A percentile compares a stretch with the other conserved stretches of the same genome.
Conservation (phyloP, 2,888 invertebrate species). For the Eristalis arbustorum region DNA sequence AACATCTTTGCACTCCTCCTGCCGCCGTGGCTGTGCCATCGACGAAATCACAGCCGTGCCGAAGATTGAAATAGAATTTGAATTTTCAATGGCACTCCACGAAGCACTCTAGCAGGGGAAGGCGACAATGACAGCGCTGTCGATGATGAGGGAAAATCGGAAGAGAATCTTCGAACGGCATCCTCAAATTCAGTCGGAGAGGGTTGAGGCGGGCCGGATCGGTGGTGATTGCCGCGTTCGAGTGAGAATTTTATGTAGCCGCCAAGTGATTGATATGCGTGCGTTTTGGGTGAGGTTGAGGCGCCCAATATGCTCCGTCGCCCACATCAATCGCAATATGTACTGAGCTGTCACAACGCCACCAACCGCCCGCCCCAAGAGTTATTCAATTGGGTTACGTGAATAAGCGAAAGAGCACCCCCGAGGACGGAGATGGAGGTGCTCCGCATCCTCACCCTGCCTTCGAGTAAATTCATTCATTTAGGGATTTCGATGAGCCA, state of each 20-base stretch:
- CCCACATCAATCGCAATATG: background rate
- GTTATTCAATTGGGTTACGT: conserved; percentile 59
- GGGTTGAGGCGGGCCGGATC: background rate
- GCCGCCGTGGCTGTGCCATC: background rate
- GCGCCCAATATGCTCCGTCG: background rate
- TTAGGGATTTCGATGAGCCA: conserved; percentile 37
- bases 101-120: background rate
- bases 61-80: conserved; percentile 43
- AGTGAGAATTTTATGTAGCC: conserved; percentile 41
- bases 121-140: background rate
- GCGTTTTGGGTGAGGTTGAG: conserved; percentile 16
- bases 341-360: background rate
- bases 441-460: background rate
- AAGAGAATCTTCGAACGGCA: conserved; percentile 7
- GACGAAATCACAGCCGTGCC: conserved; percentile 40
- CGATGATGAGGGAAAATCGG: background rate
- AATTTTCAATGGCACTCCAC: conserved; percentile 47
- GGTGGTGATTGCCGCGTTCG: conserved; percentile 50
- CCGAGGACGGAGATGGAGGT: conserved; percentile 12
- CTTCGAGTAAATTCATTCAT: conserved; percentile 44
- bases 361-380: conserved; percentile 17
- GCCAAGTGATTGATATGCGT: conserved; percentile 61
- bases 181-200: background rate
- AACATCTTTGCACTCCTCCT: conserved; percentile 1
- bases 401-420: conserved; percentile 54